Percentiles rank a stretch among this genome's conserved stretches.
Evolutionary conservation across 2,797 vertebrate genomes (phyloP).

Genomic region (Tiaroga cobitis): DNA sequence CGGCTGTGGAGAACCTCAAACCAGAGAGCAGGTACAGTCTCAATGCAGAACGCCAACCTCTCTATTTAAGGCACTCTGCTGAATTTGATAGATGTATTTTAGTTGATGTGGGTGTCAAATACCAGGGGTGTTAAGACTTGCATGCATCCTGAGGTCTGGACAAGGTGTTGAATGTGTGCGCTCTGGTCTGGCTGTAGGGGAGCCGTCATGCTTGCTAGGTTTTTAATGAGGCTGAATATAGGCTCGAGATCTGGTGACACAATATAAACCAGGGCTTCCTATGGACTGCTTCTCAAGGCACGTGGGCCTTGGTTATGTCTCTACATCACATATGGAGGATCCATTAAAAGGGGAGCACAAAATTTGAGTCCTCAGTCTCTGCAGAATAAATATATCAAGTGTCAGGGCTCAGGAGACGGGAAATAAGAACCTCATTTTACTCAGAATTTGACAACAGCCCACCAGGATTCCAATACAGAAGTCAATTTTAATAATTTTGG

Average conservation of each 20-base stretch:
- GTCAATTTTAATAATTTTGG: constrained; percentile 44
- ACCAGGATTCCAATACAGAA: constrained; percentile 19
- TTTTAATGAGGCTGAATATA: constrained; percentile 56
- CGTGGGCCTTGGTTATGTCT: constrained; percentile 47
- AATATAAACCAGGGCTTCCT: constrained; percentile 59
- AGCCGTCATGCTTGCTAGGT: constrained; percentile 35
- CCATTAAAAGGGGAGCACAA: constrained; percentile 55
- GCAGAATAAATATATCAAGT: constrained; percentile 57
- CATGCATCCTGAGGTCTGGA: constrained; percentile 20
- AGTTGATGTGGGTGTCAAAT: constrained; percentile 15
- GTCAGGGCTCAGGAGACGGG: constrained; percentile 43
- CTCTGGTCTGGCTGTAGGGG: constrained; percentile 23
- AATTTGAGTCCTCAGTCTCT: constrained; percentile 36
- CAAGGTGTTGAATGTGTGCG: neutral
- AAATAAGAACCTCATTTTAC: constrained; percentile 41
- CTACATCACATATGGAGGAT: constrained; percentile 56
- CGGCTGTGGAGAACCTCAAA: constrained; percentile 92
- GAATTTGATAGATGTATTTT: constrained; percentile 29
- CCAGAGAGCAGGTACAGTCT: constrained; percentile 88
- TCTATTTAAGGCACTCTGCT: neutral
- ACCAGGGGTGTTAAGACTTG: constrained; percentile 22
- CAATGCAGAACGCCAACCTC: neutral
- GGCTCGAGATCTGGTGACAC: constrained; percentile 52
- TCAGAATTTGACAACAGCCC: constrained; percentile 40
- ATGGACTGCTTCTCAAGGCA: constrained; percentile 44